Conservation (phyloP, 2,888 invertebrate species). For the Lasioglossum calceatum region DNA sequence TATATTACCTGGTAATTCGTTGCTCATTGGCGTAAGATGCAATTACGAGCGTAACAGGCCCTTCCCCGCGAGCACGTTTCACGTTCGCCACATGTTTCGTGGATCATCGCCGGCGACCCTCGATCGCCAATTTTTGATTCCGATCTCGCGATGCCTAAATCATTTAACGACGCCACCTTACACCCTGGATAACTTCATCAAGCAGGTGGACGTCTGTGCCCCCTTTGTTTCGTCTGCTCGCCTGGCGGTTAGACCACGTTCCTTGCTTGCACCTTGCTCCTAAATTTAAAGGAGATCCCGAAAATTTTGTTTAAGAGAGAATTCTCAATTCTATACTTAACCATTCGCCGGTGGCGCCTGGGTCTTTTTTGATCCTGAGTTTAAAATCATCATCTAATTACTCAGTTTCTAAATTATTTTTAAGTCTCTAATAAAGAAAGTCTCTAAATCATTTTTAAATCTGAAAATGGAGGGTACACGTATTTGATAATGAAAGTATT, state of each 20-base stretch:
- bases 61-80: slow-evolving; percentile 67
- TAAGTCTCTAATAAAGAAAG: not conserved
- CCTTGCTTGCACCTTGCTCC: not conserved
- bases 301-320: not conserved
- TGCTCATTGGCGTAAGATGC: slow-evolving; percentile 81
- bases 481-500: not conserved
- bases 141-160: slow-evolving; percentile 69
- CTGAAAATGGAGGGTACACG: too few species aligned
- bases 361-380: too few species aligned
- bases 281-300: not conserved
- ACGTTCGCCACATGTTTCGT: slow-evolving; percentile 78
- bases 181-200: slow-evolving; percentile 65
- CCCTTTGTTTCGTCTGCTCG: slow-evolving; percentile 23
- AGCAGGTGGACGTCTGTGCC: slow-evolving; percentile 61
- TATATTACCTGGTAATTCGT: slow-evolving; percentile 84
- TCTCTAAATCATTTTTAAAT: not conserved
- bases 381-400: not conserved
- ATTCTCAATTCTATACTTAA: not conserved
- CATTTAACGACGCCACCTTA: slow-evolving; percentile 66
- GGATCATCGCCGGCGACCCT: slow-evolving; percentile 51
- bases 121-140: slow-evolving; percentile 66
- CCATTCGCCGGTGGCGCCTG: not conserved
- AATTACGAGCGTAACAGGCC: slow-evolving; percentile 79
- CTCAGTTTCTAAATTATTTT: not conserved
- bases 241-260: not conserved